Conservation (phyloP, 2,113 vertebrate species). For the Sus scrofa region T2T-Sscrofa CM000817.6:142692001-142692500, state of each 20-base stretch:
- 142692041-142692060: background rate
- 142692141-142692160: background rate
- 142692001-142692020: background rate
- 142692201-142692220: background rate
- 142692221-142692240: background rate
- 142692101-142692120: slow-evolving; percentile 11
- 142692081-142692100: slow-evolving; percentile 28
- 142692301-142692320: background rate
- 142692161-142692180: background rate
- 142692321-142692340: background rate
- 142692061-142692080: background rate
- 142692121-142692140: background rate
- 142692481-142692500: background rate
- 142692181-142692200: slow-evolving; percentile 14
- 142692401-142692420: background rate
- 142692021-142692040: background rate
- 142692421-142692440: background rate
- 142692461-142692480: background rate
- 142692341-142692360: background rate
- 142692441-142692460: background rate
- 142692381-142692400: background rate
- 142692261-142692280: background rate
- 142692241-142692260: background rate
- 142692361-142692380: background rate
- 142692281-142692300: background rate